These are phyloP conservation scores for Thryonomys swinderianus DNA, from an alignment of 2,113 vertebrate genomes.

Conservation along the genomic window DNA sequence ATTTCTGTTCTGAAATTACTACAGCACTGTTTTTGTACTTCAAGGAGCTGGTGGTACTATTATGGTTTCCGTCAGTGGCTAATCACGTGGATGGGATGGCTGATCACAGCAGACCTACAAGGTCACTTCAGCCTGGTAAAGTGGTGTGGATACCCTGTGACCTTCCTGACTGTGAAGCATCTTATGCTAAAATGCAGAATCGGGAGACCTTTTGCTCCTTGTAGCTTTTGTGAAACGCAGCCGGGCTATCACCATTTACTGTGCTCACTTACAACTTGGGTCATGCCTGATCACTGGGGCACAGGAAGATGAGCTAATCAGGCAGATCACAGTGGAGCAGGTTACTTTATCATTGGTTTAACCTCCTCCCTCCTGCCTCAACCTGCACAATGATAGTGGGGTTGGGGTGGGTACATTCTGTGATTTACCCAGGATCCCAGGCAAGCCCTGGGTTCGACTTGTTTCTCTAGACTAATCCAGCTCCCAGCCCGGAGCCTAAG, in stretches of 20 bases:
- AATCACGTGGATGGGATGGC: not conserved
- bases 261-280: not conserved
- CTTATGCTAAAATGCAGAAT: not conserved
- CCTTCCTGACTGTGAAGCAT: not conserved
- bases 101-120: not conserved
- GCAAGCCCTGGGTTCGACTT: slow-evolving; percentile 73
- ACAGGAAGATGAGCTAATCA: not conserved
- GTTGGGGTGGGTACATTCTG: not conserved
- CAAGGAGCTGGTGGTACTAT: not conserved
- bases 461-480: slow-evolving; percentile 81
- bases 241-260: rapidly evolving
- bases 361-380: not conserved
- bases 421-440: slow-evolving; percentile 69
- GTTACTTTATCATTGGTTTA: not conserved
- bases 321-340: not conserved
- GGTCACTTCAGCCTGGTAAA: not conserved
- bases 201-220: not conserved
- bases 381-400: not conserved
- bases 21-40: slow-evolving; percentile 5
- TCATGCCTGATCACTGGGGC: not conserved
- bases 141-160: not conserved
- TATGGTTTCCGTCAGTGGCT: not conserved
- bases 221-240: not conserved
- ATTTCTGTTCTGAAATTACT: slow-evolving; percentile 51
- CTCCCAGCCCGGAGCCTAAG: slow-evolving; percentile 86